Percentiles rank a stretch among this genome's conserved stretches.
Evolutionary conservation across 1,140 invertebrate species (phyloP).

Genomic region (Megalonaias nervosa): DNA sequence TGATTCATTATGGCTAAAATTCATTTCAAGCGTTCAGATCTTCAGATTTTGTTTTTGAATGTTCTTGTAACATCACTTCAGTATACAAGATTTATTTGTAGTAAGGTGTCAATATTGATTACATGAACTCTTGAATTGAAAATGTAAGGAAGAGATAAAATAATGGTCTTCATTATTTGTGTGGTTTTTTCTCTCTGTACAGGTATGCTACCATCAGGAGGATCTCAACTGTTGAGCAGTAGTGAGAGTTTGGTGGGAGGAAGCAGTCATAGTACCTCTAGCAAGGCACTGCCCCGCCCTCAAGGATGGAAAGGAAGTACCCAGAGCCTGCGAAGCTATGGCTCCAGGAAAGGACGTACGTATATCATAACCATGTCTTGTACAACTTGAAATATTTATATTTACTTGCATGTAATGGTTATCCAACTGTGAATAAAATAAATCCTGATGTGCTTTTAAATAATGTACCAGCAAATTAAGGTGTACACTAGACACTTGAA

Average conservation of each 20-base stretch:
- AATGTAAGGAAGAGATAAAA: neutral
- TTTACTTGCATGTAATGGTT: too few species aligned
- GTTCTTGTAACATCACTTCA: too few species aligned
- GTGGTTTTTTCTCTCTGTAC: neutral
- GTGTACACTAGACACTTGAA: too few species aligned
- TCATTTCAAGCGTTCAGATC: too few species aligned
- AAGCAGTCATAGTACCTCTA: conserved; percentile 29
- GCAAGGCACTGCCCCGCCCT: conserved; percentile 16
- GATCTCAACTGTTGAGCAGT: conserved; percentile 35
- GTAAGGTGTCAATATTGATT: too few species aligned
- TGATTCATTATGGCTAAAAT: too few species aligned
- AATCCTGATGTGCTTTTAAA: too few species aligned
- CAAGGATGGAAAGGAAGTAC: conserved; percentile 51
- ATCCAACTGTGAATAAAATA: too few species aligned
- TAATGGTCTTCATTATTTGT: neutral
- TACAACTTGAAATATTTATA: neutral
- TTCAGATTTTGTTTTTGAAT: too few species aligned
- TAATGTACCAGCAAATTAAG: too few species aligned
- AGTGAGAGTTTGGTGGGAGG: conserved; percentile 42
- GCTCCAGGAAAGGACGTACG: conserved; percentile 50
- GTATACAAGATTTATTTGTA: too few species aligned
- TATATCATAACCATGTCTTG: neutral
- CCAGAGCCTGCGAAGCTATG: conserved; percentile 46
- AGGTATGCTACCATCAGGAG: conserved; percentile 37
- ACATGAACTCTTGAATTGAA: too few species aligned